phyloP scores from a whole-genome alignment of 2,113 vertebrate genomes.

The Chauna torquata region DNA sequence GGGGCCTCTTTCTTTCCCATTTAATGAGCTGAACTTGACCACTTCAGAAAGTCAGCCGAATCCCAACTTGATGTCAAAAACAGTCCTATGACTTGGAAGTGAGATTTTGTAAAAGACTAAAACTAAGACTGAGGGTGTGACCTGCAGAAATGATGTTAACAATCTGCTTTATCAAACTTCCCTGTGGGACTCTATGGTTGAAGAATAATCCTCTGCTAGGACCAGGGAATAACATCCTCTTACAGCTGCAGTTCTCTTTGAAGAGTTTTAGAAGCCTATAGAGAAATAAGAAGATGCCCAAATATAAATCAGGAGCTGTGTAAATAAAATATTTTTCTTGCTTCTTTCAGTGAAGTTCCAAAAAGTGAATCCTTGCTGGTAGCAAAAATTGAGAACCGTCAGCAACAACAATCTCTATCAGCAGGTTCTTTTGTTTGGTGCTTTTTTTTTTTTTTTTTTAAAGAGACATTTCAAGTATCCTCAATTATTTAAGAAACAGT shows the following conservation, averaged over 20 bases:
- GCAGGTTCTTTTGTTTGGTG: not conserved
- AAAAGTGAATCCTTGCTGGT: not conserved
- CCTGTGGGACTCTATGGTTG: not conserved
- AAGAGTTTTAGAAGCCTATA: not conserved
- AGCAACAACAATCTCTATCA: not conserved
- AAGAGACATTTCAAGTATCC: not conserved
- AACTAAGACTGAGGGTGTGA: not conserved
- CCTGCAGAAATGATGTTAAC: not conserved
- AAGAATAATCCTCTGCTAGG: not conserved
- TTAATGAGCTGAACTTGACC: not conserved
- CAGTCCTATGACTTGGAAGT: not conserved
- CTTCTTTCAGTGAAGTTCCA: not conserved
- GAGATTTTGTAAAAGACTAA: not conserved
- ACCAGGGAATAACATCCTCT: not conserved
- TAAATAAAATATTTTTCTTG: constrained; percentile 26
- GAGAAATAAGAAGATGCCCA: not conserved
- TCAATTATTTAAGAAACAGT: constrained; percentile 32
- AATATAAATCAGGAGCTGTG: not conserved
- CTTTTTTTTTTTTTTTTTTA: constrained; percentile 10
- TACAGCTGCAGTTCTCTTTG: not conserved
- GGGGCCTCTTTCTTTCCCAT: not conserved
- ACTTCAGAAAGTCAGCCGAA: not conserved
- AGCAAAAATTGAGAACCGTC: not conserved
- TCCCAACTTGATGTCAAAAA: not conserved
- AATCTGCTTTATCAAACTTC: constrained; percentile 1